Evolutionary conservation across 2,888 invertebrate species (phyloP).

Genomic region (Spatulosminthurus flaviceps): DNA sequence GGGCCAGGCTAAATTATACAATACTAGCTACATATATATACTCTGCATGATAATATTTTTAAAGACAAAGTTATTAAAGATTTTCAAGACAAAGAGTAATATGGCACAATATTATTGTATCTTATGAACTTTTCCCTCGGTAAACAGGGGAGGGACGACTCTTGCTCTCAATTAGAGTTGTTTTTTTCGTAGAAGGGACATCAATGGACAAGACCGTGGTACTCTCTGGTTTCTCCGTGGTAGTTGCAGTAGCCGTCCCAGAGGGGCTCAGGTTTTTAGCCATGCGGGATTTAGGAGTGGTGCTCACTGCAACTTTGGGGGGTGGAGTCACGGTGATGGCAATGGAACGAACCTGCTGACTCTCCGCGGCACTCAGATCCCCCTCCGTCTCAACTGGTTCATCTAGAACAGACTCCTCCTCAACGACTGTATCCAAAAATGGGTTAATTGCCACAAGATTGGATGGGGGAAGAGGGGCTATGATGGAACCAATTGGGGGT

Average conservation of each 20-base stretch:
- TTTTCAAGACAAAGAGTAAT: no score
- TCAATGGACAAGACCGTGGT: background rate
- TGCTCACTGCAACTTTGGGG: constrained; percentile 26
- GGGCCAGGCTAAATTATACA: no score
- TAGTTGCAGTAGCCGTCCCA: background rate
- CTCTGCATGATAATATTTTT: no score
- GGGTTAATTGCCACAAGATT: constrained; percentile 60
- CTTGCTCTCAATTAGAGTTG: background rate
- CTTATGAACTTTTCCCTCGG: constrained; percentile 29
- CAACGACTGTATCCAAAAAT: constrained; percentile 55
- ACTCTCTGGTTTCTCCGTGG: constrained; percentile 1
- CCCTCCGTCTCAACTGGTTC: constrained; percentile 43
- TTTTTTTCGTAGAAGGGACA: constrained; percentile 30
- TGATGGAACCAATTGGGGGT: background rate
- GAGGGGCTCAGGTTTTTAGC: background rate
- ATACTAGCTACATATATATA: no score
- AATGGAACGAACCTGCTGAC: constrained; percentile 58
- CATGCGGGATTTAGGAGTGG: background rate
- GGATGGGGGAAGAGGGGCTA: no score
- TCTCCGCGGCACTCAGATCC: constrained; percentile 56
- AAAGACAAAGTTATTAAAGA: no score
- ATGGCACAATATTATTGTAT: no score
- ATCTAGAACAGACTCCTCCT: constrained; percentile 38
- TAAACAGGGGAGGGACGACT: constrained; percentile 46
- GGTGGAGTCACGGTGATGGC: constrained; percentile 63